Base-by-base conservation (phyloP, 2,797 vertebrate genomes). In the Eleutherodactylus coqui region DNA sequence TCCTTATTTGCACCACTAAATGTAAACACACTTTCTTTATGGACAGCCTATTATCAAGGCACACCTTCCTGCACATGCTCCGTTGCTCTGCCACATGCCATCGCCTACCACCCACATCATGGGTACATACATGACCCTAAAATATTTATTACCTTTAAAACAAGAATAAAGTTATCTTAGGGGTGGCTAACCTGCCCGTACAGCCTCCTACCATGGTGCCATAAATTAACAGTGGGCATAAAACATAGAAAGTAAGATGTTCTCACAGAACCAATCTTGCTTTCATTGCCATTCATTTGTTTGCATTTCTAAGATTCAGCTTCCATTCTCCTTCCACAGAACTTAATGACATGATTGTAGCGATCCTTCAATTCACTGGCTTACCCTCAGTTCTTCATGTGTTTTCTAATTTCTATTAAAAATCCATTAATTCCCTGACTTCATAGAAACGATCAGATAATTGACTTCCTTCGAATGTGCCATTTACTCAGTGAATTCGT, bases 291-390 rank as follows among this genome's bases (percentile, higher is more conserved):
- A 69, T 36, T 21, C 8, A 19, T 69, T 9, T 21, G 1, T 67
- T 73, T 16, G 24, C 70, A 45, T 45, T 73, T 70, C 1, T 13
- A 70, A 41, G 21, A 70, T 38, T 73, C 41, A n/a, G n/a, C 27
- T 73, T 73, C 13, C 27, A 45, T 73, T 73, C 41, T 43, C 10
- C 69, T 73, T 73, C 70, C 27, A 6, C 2, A 43, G 24, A 43
- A 43, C 16, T 24, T 73, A 45, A 3, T 45, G n/a, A 14, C 70
- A n/a, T 45, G 36, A 51, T 81, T 36, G 29, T 14, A 49, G 10
- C n/a, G 19, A 81, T 69, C 64, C 19, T 32, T 81, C 58, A 45
- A 24, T 69, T 81, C 62, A 51, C 45, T 27, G 21, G 49, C 45
- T 49, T 81, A 24, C 34, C 27, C 36, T 32, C 62, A 69, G 27